These are phyloP conservation scores for Crotalus viridis DNA, from an alignment of 2,113 vertebrate genomes.

Conservation along the genomic window DNA sequence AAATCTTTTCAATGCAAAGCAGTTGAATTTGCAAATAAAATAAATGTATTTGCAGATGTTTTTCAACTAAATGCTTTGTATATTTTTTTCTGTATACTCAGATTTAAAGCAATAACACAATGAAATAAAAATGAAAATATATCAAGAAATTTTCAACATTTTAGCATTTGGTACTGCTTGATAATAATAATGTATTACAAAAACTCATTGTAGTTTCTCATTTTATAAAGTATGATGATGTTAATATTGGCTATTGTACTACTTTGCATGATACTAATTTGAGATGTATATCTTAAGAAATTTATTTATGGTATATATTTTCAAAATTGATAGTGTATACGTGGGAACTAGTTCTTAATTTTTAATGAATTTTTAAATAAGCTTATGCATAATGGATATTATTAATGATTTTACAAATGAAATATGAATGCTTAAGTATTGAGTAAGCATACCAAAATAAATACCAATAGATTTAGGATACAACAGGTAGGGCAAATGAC, in stretches of 20 bases:
- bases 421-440: conserved; percentile 9
- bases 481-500: not conserved
- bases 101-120: not conserved
- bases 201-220: not conserved
- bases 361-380: not conserved
- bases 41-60: not conserved
- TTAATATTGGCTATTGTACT: not conserved
- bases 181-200: not conserved
- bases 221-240: not conserved
- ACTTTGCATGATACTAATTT: conserved; percentile 6
- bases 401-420: not conserved
- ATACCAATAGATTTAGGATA: conserved; percentile 14
- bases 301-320: not conserved
- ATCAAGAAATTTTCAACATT: not conserved
- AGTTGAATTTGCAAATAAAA: not conserved
- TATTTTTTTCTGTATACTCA: conserved; percentile 32
- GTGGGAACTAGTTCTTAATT: conserved; percentile 12
- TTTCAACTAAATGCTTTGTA: conserved; percentile 12
- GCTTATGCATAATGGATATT: not conserved
- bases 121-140: conserved; percentile 23
- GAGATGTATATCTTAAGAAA: not conserved
- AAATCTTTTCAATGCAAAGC: conserved; percentile 21
- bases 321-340: not conserved
- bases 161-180: conserved; percentile 22
- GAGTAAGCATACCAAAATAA: not conserved